A percentile compares a stretch with the other conserved stretches of the same genome.
Conservation (phyloP, 2,797 vertebrate genomes). For the Simalia tracyae region DNA sequence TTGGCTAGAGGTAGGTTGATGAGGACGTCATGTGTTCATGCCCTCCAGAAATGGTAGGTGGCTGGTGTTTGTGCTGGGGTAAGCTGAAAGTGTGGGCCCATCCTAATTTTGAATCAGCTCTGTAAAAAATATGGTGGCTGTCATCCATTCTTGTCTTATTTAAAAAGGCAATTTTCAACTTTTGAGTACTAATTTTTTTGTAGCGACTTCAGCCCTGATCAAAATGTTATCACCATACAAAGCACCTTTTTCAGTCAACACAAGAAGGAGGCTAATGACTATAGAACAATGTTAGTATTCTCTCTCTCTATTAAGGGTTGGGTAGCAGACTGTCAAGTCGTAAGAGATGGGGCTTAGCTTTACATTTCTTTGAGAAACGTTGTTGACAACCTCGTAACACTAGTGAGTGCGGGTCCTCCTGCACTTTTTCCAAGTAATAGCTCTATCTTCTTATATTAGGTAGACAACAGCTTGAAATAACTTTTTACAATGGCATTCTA, state of each 20-base stretch:
- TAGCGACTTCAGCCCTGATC: slow-evolving; percentile 1
- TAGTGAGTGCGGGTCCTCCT: not conserved
- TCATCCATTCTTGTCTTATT: slow-evolving; percentile 1
- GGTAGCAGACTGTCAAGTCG: not conserved
- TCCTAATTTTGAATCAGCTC: not conserved
- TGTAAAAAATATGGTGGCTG: slow-evolving; percentile 13
- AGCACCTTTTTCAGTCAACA: not conserved
- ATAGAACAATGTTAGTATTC: not conserved
- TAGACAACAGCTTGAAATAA: not conserved
- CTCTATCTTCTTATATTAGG: not conserved
- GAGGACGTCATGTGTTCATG: no score
- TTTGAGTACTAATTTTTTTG: slow-evolving; percentile 34
- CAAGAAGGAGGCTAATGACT: slow-evolving; percentile 1
- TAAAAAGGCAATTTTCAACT: not conserved
- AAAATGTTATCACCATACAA: slow-evolving; percentile 8
- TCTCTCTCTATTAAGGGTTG: not conserved
- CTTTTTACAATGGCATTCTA: no score
- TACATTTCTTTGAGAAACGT: not conserved
- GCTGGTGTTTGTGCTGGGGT: no score
- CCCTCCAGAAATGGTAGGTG: no score
- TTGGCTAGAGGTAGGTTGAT: no score
- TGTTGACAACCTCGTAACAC: not conserved
- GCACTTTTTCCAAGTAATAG: not conserved
- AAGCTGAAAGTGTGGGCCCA: no score
- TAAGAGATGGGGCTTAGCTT: not conserved